phyloP scores from a whole-genome alignment of 2,797 vertebrate genomes.

The Rhabdophis nuchalis region DNA sequence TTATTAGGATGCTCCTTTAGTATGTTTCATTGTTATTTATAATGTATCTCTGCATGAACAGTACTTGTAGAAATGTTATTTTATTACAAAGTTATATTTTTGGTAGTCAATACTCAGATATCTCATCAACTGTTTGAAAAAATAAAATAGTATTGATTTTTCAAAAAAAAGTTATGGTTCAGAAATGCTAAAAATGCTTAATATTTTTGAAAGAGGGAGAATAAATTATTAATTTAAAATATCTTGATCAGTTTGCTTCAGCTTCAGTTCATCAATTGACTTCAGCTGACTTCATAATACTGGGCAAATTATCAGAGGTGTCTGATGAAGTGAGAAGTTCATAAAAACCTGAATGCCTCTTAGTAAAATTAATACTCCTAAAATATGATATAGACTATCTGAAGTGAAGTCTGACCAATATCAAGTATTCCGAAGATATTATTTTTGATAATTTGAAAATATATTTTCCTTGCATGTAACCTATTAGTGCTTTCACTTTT shows the following conservation, averaged over 20 bases:
- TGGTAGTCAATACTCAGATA: background rate
- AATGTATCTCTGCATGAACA: background rate
- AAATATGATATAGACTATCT: background rate
- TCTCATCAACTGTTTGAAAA: background rate
- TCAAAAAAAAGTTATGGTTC: background rate
- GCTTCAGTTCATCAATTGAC: background rate
- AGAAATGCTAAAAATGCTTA: background rate
- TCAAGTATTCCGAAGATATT: background rate
- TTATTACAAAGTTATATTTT: background rate
- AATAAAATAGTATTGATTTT: background rate
- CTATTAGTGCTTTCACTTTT: background rate
- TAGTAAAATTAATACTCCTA: background rate
- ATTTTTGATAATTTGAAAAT: background rate
- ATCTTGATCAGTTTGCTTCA: background rate
- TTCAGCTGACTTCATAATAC: background rate
- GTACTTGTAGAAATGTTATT: background rate
- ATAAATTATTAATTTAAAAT: background rate
- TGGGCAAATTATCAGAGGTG: background rate
- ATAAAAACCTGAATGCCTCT: background rate
- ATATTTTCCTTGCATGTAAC: background rate
- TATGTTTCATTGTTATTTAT: background rate
- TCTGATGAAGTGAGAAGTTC: background rate
- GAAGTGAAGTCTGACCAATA: background rate
- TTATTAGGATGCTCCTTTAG: background rate
- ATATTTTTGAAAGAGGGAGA: background rate